Conservation (phyloP, 2,888 invertebrate genomes). For the Heteromurus nitidus region DNA sequence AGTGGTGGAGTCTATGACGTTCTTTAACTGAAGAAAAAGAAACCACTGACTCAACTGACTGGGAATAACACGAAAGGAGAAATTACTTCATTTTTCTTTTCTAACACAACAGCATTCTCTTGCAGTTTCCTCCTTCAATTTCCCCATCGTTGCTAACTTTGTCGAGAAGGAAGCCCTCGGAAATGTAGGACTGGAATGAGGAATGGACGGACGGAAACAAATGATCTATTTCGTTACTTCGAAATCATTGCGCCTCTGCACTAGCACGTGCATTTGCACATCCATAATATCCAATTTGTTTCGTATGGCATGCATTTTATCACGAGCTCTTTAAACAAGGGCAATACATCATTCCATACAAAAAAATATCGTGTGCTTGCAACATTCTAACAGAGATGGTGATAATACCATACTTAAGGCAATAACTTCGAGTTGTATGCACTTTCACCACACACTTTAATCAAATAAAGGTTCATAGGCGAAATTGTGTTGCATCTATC, state of each 20-base stretch:
- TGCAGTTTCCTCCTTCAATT: conserved; percentile 35
- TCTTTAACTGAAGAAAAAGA: background rate
- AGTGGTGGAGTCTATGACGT: background rate
- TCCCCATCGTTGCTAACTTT: conserved; percentile 6
- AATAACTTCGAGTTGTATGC: too few relatives aligned
- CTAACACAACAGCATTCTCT: conserved; percentile 32
- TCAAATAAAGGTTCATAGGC: too few relatives aligned
- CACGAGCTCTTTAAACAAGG: too few relatives aligned
- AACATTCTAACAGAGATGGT: too few relatives aligned
- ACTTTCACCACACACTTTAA: too few relatives aligned
- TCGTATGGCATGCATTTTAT: too few relatives aligned
- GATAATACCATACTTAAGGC: too few relatives aligned
- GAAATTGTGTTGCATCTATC: too few relatives aligned
- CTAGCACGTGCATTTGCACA: background rate
- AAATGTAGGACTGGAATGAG: background rate
- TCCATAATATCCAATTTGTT: background rate
- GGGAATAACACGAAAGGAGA: conserved; percentile 17
- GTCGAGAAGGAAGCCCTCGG: too few relatives aligned
- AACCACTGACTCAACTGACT: too few relatives aligned
- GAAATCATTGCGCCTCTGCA: background rate
- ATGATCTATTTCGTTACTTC: background rate
- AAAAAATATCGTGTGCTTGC: too few relatives aligned
- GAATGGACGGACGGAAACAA: background rate
- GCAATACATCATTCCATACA: too few relatives aligned
- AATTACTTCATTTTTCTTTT: conserved; percentile 28